Evolutionary conservation across 2,113 vertebrate genomes (phyloP), one percentile per base, ranked within the genome.

Genomic region (Petroica traversi): DNA sequence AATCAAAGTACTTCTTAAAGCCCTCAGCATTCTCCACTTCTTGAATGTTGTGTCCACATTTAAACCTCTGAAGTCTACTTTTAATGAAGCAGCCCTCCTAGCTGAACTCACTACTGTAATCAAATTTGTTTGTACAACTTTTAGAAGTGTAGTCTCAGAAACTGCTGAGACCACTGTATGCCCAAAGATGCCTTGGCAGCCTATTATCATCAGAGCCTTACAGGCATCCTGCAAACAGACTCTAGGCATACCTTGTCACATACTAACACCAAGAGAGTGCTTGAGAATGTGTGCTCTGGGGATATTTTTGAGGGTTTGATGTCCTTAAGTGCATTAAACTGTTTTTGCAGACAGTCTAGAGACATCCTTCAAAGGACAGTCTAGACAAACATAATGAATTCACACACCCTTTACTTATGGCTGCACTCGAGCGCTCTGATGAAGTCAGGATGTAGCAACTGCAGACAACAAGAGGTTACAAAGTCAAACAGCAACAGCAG

Each of bases 231-330:
- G 14, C 28, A 66, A 45, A 73, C 0, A 59, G 43, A 14, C 29
- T 14, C 55, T 43, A 45, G 36, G 29, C 46, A 76, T n/a, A 64
- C 16, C 28, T 52, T 82, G 61, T 14, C 41, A 31, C 15, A 11
- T 14, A 19, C 11, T 36, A 58, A 41, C 31, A 38, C 11, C 1
- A 0, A 4, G 2, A 61, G 6, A 45, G n/a, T 25, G 28, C 10
- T 29, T 20, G 38, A 41, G 33, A 23, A 66, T 1, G 0, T 19
- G 24, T 6, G 4, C 54, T 86, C 41, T 62, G 18, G 26, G n/a
- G 67, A 48, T 59, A 26, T 26, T 61, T 76, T 36, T 73, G 72
- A 40, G 33, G 16, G 51, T 38, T 69, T 87, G 12, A 43, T 45
- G 67, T 52, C 36, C 28, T 61, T 52, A 28, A 1, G 6, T 18